phyloP scores from a whole-genome alignment of 2,113 vertebrate genomes.

The Sylvia atricapilla region DNA sequence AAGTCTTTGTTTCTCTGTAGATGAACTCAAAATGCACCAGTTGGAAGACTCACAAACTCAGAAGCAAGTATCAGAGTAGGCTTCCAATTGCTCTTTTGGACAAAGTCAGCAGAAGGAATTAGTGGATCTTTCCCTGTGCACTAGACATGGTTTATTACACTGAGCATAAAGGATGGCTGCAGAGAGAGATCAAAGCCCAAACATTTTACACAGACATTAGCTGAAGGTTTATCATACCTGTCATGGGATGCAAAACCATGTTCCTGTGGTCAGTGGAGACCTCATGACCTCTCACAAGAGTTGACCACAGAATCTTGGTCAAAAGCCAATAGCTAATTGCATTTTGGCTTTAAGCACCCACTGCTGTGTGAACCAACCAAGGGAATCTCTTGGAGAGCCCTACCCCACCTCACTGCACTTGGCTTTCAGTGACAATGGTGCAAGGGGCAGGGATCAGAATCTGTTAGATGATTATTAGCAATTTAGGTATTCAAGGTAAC shows the following conservation, averaged over 20 bases:
- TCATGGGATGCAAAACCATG: neutral
- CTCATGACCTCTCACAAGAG: conserved; percentile 19
- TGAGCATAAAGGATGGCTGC: neutral
- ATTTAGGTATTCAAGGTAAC: neutral
- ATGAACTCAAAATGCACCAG: neutral
- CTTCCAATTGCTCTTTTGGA: neutral
- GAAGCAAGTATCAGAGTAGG: neutral
- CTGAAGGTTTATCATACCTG: neutral
- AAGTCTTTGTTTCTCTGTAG: neutral
- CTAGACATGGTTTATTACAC: neutral
- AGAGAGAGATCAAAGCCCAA: conserved; percentile 20
- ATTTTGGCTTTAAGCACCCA: neutral
- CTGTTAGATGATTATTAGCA: neutral
- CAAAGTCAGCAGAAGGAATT: conserved; percentile 10
- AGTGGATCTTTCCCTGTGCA: neutral
- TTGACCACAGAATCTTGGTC: conserved; percentile 21
- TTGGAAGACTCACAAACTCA: neutral
- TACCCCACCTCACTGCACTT: neutral
- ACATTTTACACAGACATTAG: neutral
- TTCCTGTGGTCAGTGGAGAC: conserved; percentile 28
- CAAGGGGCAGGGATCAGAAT: too few species aligned
- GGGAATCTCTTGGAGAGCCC: neutral
- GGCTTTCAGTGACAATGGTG: neutral
- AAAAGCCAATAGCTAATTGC: neutral
- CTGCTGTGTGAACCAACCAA: neutral